Conservation (phyloP, 2,113 vertebrate species). For the Pholis gunnellus region DNA sequence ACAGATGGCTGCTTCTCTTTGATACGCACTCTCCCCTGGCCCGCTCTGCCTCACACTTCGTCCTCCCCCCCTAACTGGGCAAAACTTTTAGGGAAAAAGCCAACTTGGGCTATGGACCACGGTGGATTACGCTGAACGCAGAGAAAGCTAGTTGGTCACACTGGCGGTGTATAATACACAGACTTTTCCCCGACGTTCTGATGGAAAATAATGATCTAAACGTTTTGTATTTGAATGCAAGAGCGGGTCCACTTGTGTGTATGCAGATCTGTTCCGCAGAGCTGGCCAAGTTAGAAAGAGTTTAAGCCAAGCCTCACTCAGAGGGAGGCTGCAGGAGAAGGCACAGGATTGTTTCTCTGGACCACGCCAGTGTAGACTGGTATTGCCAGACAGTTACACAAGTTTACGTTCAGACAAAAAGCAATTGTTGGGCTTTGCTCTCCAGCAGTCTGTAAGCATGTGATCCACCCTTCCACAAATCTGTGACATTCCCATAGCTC, state of each 20-base stretch:
- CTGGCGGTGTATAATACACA: constrained; percentile 22
- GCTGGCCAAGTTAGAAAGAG: constrained; percentile 46
- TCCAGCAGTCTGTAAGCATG: constrained; percentile 77
- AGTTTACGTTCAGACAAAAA: constrained; percentile 86
- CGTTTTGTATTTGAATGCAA: constrained; percentile 29
- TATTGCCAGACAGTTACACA: constrained; percentile 83
- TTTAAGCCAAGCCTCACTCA: constrained; percentile 43
- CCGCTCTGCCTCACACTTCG: constrained; percentile 40
- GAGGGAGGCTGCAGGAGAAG: constrained; percentile 30
- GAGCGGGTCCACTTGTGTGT: constrained; percentile 11
- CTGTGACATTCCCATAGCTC: constrained; percentile 77
- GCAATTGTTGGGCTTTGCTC: constrained; percentile 79
- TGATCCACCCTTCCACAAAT: constrained; percentile 78
- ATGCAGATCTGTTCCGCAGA: constrained; percentile 26
- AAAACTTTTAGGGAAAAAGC: constrained; percentile 64
- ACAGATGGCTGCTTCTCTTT: constrained; percentile 95
- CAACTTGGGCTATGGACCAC: neutral
- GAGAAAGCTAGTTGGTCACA: constrained; percentile 13
- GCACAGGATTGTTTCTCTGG: constrained; percentile 47
- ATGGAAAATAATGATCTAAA: constrained; percentile 44
- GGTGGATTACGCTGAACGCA: neutral
- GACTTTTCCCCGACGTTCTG: constrained; percentile 9
- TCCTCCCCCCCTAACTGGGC: constrained; percentile 22
- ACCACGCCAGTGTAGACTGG: constrained; percentile 58
- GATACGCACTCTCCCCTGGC: constrained; percentile 76